Conservation (phyloP, 2,113 vertebrate species). For the Lanius ludovicianus region DNA sequence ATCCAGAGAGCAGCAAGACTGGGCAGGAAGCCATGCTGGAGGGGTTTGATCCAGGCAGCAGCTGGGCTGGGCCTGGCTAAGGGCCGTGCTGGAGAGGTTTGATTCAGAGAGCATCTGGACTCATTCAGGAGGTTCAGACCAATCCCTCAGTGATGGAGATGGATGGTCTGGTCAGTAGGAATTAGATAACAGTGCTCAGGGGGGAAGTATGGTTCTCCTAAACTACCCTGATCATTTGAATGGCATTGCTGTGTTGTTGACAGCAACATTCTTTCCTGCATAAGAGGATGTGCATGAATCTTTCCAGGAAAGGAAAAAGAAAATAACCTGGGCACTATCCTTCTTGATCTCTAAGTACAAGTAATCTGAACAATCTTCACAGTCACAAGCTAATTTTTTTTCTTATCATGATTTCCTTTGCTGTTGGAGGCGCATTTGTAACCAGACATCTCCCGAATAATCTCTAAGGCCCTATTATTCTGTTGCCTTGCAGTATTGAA, state of each 20-base stretch:
- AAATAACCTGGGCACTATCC: background rate
- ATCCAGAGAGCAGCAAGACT: slow-evolving; percentile 21
- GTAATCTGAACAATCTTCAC: background rate
- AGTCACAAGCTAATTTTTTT: background rate
- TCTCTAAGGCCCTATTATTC: background rate
- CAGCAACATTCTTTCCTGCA: background rate
- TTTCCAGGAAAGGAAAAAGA: background rate
- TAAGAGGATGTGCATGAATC: background rate
- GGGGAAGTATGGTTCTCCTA: background rate
- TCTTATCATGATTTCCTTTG: background rate
- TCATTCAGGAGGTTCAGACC: background rate
- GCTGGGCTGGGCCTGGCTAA: slow-evolving; percentile 43
- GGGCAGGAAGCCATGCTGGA: slow-evolving; percentile 36
- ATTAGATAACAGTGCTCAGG: background rate
- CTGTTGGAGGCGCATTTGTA: background rate
- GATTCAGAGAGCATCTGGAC: slow-evolving; percentile 43
- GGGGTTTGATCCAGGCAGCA: slow-evolving; percentile 37
- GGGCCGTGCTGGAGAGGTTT: background rate
- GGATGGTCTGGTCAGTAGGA: background rate
- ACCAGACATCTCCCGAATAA: background rate
- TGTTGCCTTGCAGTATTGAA: background rate
- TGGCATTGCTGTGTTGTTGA: background rate
- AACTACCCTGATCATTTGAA: background rate
- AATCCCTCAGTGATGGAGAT: background rate
- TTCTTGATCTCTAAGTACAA: background rate